Percentiles rank a stretch among this genome's conserved stretches.
phyloP scores from a whole-genome alignment of 2,797 vertebrate species.

The Lycodopsis pacificus region DNA sequence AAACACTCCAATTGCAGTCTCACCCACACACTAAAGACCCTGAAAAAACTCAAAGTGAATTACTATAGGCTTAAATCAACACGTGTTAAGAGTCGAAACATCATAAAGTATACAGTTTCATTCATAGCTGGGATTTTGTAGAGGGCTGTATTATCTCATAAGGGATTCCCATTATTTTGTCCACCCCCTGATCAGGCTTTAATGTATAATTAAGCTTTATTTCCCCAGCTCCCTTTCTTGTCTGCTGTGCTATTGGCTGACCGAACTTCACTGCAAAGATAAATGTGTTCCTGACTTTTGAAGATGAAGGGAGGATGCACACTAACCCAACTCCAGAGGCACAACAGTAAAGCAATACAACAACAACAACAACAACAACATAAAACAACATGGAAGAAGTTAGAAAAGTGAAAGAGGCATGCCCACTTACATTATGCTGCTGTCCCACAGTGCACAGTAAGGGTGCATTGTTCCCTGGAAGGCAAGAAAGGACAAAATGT shows the following conservation, averaged over 20 bases:
- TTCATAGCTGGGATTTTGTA: background rate
- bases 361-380: background rate
- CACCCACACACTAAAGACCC: background rate
- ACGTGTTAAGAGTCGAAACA: background rate
- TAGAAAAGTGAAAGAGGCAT: constrained; percentile 15
- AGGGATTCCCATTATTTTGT: background rate
- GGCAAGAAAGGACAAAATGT: constrained; percentile 63
- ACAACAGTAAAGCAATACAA: background rate
- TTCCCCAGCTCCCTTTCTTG: background rate
- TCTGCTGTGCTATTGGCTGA: constrained; percentile 4
- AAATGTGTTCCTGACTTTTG: constrained; percentile 3
- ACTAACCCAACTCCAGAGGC: constrained; percentile 1
- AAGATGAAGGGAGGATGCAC: background rate
- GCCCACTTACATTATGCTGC: constrained; percentile 93
- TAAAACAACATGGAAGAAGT: background rate
- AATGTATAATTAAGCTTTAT: background rate
- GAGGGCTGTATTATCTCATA: background rate
- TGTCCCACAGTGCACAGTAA: constrained; percentile 98
- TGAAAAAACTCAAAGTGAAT: background rate
- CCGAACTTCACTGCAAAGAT: background rate
- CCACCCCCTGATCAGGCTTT: background rate
- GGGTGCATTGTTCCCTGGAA: constrained; percentile 96
- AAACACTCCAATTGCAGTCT: background rate
- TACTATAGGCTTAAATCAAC: constrained; percentile 1
- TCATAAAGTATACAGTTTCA: background rate